Evolutionary conservation across 1,140 invertebrate species (phyloP).

Genomic region (Battus philenor): DNA sequence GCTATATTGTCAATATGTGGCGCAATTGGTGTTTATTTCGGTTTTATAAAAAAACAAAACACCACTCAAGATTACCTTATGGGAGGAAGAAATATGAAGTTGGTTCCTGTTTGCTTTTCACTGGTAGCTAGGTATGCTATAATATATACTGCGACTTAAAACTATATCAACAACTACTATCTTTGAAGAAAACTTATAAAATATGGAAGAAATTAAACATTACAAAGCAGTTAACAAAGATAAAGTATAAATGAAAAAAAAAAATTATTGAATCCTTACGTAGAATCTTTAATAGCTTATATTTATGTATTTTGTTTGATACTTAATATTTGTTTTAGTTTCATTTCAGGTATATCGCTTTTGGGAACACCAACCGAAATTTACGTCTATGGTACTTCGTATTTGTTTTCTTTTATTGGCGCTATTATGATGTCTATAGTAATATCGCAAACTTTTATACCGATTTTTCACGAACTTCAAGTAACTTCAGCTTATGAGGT

Average conservation of each 20-base stretch:
- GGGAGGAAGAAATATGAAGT: conserved; percentile 88
- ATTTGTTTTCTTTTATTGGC: conserved; percentile 79
- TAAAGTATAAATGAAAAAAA: too few species aligned
- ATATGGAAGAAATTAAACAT: too few species aligned
- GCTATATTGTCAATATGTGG: conserved; percentile 84
- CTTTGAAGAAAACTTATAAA: too few species aligned
- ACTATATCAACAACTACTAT: too few species aligned
- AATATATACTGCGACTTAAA: too few species aligned
- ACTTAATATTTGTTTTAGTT: conserved; percentile 61
- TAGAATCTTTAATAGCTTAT: too few species aligned
- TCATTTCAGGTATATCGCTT: conserved; percentile 80
- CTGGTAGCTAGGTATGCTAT: conserved; percentile 87
- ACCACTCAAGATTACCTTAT: conserved; percentile 87
- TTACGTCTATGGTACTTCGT: conserved; percentile 87
- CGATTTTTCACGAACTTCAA: conserved; percentile 87
- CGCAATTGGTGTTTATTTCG: conserved; percentile 87
- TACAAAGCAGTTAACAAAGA: too few species aligned
- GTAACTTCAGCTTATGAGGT: conserved; percentile 91
- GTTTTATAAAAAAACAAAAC: conserved; percentile 82
- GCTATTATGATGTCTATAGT: conserved; percentile 80
- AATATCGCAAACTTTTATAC: conserved; percentile 83
- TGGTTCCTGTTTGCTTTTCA: conserved; percentile 88
- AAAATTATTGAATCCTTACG: too few species aligned
- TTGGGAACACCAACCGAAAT: conserved; percentile 88
- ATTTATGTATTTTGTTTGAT: background rate